Base-by-base conservation (phyloP, 2,797 vertebrate genomes). In the Danio choprae region DNA sequence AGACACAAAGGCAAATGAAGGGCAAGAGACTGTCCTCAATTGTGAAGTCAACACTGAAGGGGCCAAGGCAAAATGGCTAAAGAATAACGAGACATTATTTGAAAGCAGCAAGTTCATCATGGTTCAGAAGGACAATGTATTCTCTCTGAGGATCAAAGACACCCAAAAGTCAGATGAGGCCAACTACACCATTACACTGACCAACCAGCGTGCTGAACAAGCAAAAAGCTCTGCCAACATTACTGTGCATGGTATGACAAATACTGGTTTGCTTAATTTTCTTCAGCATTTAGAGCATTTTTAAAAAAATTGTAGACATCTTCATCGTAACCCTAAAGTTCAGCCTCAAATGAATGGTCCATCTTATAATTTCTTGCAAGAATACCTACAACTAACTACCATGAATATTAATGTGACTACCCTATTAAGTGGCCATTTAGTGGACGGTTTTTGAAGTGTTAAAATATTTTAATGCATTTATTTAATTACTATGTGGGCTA, bases 31-130 rank as follows among this genome's bases (percentile, higher is more conserved):
- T 2, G 94, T 97, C 67, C 97, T 99, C 87, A 97, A 98, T 91
- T 99, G 98, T 53, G 98, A 99, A 92, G 96, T 98, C 81, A 99
- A 99, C 90, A 92, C 95, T 1, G 97, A 98, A 80, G 96, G 95
- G 79, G 97, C 96, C n/a, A 99, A 98, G 88, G 97, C 96, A 80
- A 99, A 99, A 83, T 99, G 98, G 98, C 94, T 96, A 89, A 97
- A 95, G 92, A 94, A 97, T 56, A 94, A 96, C 0, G 96, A 98
- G 81, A 94, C 94, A 1, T 89, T 99, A 88, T 99, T 98, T 78
- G 97, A 99, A 87, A 99, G 97, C 88, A 90, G 95, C 90, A 99
- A 98, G 92, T 96, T 95, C 50, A 88, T 96, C 86, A 95, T 99
- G 94, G 90, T 95, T 79, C 97, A 99, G 88, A 97, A 97, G 87